Evolutionary conservation across 2,888 invertebrate species (phyloP).

Genomic region (Torymus texanus): DNA sequence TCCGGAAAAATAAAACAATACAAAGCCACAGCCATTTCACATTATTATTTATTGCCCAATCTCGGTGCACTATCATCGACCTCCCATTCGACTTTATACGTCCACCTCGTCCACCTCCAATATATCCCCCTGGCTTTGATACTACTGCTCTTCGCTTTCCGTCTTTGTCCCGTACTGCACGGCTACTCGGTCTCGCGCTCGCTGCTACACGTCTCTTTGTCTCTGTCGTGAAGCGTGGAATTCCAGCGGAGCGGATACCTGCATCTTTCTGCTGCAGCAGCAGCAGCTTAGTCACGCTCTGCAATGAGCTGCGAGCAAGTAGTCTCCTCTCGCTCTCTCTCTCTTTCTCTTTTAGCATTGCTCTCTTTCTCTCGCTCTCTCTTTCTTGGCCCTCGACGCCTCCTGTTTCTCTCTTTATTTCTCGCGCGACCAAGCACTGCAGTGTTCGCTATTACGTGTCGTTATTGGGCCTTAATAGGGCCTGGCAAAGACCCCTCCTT

Average conservation of each 20-base stretch:
- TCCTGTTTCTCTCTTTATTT: constrained; percentile 32
- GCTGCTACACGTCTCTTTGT: constrained; percentile 30
- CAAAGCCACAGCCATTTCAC: neutral
- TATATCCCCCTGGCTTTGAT: constrained; percentile 12
- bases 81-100: neutral
- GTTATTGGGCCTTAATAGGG: constrained; percentile 71
- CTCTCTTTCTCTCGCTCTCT: constrained; percentile 22
- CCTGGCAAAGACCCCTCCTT: constrained; percentile 61
- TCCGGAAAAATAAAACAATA: no score
- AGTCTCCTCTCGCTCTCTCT: neutral
- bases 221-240: constrained; percentile 55
- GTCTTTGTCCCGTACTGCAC: constrained; percentile 19
- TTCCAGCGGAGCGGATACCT: constrained; percentile 57
- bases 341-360: constrained; percentile 7
- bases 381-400: neutral
- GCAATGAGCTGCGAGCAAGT: constrained; percentile 65
- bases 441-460: constrained; percentile 67
- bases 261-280: constrained; percentile 48
- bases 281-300: constrained; percentile 68
- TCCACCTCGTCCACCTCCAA: neutral
- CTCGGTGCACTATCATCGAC: constrained; percentile 22
- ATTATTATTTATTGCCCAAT: constrained; percentile 22
- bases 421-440: constrained; percentile 45
- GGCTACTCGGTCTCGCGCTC: neutral
- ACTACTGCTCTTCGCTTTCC: constrained; percentile 6